These are phyloP conservation scores for Dryococelus australis DNA, from an alignment of 2,888 invertebrate genomes.

Conservation along the genomic window DNA sequence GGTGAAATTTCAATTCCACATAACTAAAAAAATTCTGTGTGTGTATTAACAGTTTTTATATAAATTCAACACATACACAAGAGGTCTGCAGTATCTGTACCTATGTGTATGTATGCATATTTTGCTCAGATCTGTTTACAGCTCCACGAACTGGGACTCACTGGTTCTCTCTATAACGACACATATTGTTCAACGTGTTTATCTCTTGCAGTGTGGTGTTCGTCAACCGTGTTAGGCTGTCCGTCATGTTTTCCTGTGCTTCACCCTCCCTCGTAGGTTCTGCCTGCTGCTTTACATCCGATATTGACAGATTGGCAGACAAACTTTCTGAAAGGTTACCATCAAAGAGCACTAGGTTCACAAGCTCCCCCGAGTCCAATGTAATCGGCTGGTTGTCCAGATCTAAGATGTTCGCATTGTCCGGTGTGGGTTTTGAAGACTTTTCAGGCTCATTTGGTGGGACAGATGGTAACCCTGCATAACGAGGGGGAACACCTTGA, in stretches of 20 bases:
- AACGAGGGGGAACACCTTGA: not conserved
- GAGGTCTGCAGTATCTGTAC: not conserved
- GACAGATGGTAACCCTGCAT: not conserved
- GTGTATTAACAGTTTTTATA: not conserved
- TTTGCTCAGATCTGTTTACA: not conserved
- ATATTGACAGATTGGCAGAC: conserved; percentile 60
- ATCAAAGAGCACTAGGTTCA: conserved; percentile 54
- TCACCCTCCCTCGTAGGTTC: conserved; percentile 45
- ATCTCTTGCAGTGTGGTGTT: conserved; percentile 59
- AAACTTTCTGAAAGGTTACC: conserved; percentile 60
- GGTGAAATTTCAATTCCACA: no score
- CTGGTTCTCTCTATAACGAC: conserved; percentile 4
- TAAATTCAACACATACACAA: not conserved
- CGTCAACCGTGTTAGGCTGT: conserved; percentile 64
- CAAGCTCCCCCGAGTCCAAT: conserved; percentile 58
- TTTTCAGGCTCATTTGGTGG: not conserved
- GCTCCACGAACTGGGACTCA: not conserved
- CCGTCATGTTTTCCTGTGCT: conserved; percentile 60
- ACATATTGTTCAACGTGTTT: conserved; percentile 37
- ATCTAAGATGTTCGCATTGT: conserved; percentile 49
- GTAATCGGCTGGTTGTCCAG: conserved; percentile 55
- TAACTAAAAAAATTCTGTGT: not conserved
- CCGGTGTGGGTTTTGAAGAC: not conserved
- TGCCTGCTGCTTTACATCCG: conserved; percentile 53
- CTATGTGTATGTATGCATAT: not conserved